Evolutionary conservation across 2,888 invertebrate species (phyloP).

Genomic region (Patella depressa): DNA sequence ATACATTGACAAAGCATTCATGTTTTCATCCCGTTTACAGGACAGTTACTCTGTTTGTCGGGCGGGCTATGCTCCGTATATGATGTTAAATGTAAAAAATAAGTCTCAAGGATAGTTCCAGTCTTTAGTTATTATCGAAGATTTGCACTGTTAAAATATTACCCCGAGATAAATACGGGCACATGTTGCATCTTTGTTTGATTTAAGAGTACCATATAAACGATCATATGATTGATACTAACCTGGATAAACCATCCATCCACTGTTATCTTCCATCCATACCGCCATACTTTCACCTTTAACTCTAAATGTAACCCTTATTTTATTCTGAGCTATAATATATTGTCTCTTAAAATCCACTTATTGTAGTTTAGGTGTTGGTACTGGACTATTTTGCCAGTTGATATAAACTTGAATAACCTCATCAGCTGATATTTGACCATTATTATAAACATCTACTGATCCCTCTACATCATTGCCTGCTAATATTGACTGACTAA

Average conservation of each 20-base stretch:
- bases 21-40: too few species aligned
- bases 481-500: background rate
- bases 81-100: too few species aligned
- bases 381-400: slow-evolving; percentile 43
- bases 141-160: too few species aligned
- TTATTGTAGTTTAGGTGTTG: slow-evolving; percentile 45
- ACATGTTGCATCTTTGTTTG: background rate
- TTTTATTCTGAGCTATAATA: background rate
- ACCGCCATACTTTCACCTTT: background rate
- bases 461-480: slow-evolving; percentile 17
- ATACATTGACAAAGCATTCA: slow-evolving; percentile 41
- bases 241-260: background rate
- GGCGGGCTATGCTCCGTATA: too few species aligned
- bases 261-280: background rate
- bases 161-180: too few species aligned
- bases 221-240: background rate
- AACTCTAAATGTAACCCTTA: background rate
- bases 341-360: slow-evolving; percentile 42
- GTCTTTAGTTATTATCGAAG: too few species aligned
- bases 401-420: slow-evolving; percentile 42
- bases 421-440: slow-evolving; percentile 28
- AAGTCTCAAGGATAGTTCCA: too few species aligned
- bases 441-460: slow-evolving; percentile 28
- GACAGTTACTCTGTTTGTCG: too few species aligned
- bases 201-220: too few species aligned